Percentiles rank a stretch among this genome's conserved stretches.
phyloP scores from a whole-genome alignment of 2,113 vertebrate species.

The Scartelaos histophorus region DNA sequence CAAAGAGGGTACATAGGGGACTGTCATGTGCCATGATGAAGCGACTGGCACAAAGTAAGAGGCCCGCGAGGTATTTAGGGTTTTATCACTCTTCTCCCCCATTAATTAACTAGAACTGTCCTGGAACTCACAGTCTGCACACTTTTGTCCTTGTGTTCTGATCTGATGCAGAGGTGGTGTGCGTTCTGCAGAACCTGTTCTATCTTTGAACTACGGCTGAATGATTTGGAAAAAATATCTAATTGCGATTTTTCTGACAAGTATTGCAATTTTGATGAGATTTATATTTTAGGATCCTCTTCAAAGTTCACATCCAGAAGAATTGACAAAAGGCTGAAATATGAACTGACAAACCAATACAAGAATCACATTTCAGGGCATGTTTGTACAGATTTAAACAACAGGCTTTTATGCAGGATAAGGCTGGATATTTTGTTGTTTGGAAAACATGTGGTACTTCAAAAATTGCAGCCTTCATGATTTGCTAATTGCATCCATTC shows the following conservation, averaged over 20 bases:
- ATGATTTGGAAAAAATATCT: too few relatives aligned
- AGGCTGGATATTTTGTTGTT: too few relatives aligned
- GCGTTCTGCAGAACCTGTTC: not conserved
- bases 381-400: too few relatives aligned
- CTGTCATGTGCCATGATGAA: constrained; percentile 43
- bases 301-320: constrained; percentile 16
- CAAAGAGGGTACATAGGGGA: constrained; percentile 2
- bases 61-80: constrained; percentile 50
- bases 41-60: constrained; percentile 62
- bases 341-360: too few relatives aligned
- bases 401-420: too few relatives aligned
- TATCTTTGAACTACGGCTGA: not conserved
- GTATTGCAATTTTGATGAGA: not conserved
- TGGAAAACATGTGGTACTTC: too few relatives aligned
- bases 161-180: constrained; percentile 19
- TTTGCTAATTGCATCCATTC: too few relatives aligned
- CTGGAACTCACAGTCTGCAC: constrained; percentile 58
- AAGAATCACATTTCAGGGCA: too few relatives aligned
- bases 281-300: constrained; percentile 24
- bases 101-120: constrained; percentile 69
- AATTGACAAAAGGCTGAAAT: not conserved
- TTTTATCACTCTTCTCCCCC: constrained; percentile 63
- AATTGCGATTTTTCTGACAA: too few relatives aligned
- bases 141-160: constrained; percentile 18
- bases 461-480: too few relatives aligned